Conservation (phyloP, 2,113 vertebrate species). For the human (Homo sapiens) region GRCh38 chr5:125316501-125317000, state of each 20-base stretch:
- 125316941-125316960: constrained; percentile 44
- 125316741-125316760: background rate
- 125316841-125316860: background rate
- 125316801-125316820: background rate
- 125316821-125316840: background rate
- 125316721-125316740: background rate
- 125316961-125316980: background rate
- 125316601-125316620: background rate
- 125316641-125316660: background rate
- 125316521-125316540: background rate
- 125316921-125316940: background rate
- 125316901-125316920: constrained; percentile 25
- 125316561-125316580: constrained; percentile 1
- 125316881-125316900: background rate
- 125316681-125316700: constrained; percentile 27
- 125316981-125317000: background rate
- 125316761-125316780: background rate
- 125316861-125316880: background rate
- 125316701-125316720: background rate
- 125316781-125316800: background rate
- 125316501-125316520: background rate
- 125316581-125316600: background rate
- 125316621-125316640: constrained; percentile 18
- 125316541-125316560: background rate
- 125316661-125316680: constrained; percentile 10